These are phyloP conservation scores for Planococcus citri DNA, from an alignment of 1,140 invertebrate species.

Conservation along the genomic window DNA sequence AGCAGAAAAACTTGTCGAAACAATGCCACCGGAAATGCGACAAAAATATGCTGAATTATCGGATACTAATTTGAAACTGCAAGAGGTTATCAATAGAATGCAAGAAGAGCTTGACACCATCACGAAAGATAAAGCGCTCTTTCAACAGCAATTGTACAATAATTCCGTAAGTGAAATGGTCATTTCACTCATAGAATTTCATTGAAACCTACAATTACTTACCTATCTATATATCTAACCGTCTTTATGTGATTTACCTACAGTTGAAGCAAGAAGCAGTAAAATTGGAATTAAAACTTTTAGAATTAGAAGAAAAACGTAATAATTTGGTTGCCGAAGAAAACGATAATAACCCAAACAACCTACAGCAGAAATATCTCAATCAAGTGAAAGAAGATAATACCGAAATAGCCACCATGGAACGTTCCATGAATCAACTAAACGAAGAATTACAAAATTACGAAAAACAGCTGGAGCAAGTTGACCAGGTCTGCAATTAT, in stretches of 20 bases:
- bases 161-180: conserved; percentile 41
- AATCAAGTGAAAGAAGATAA: conserved; percentile 69
- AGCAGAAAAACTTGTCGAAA: conserved; percentile 46
- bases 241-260: no score
- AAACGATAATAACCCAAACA: conserved; percentile 54
- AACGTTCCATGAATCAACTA: conserved; percentile 54
- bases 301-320: conserved; percentile 51
- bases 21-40: conserved; percentile 41
- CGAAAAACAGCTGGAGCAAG: conserved; percentile 50
- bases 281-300: conserved; percentile 52
- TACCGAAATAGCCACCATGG: conserved; percentile 59
- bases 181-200: no score
- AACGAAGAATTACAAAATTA: conserved; percentile 53
- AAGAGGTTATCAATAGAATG: conserved; percentile 46
- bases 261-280: conserved; percentile 60
- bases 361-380: conserved; percentile 59
- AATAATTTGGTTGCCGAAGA: conserved; percentile 54
- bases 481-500: background rate
- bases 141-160: conserved; percentile 56
- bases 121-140: conserved; percentile 46
- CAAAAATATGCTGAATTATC: conserved; percentile 42
- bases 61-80: conserved; percentile 39
- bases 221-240: no score
- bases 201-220: no score
- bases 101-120: conserved; percentile 48